A percentile compares a stretch with the other conserved stretches of the same genome.
Conservation (phyloP, 2,797 vertebrate species). For the Takifugu ocellatus region DNA sequence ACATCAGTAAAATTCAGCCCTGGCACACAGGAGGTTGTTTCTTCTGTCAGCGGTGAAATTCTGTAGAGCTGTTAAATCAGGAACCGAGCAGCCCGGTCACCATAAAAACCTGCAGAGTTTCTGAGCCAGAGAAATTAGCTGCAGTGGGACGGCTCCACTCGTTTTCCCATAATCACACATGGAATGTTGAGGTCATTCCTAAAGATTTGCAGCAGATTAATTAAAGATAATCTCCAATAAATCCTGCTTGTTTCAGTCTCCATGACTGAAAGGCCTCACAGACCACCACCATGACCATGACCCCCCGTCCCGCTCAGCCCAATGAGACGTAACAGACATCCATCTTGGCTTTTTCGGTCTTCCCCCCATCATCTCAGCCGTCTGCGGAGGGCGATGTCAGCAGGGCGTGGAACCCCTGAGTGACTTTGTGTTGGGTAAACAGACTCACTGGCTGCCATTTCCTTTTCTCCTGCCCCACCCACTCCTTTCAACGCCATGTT, state of each 20-base stretch:
- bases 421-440: too few relatives aligned
- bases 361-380: conserved; percentile 37
- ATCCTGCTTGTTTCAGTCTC: conserved; percentile 35
- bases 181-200: conserved; percentile 30
- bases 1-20: too few relatives aligned
- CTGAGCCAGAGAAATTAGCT: background rate
- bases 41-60: too few relatives aligned
- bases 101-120: background rate
- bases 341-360: conserved; percentile 43
- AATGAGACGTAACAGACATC: conserved; percentile 57
- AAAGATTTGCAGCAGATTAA: conserved; percentile 34
- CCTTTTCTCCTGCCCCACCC: too few relatives aligned
- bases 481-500: too few relatives aligned
- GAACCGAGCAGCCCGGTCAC: background rate
- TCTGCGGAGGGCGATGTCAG: too few relatives aligned
- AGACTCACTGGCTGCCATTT: too few relatives aligned
- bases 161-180: conserved; percentile 21
- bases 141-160: background rate
- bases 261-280: background rate
- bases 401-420: too few relatives aligned
- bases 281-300: conserved; percentile 29
- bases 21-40: too few relatives aligned
- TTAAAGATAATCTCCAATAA: conserved; percentile 43
- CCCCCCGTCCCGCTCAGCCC: conserved; percentile 38
- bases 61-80: too few relatives aligned